Conservation (phyloP, 1,140 invertebrate species). For the Penaeus indicus region DNA sequence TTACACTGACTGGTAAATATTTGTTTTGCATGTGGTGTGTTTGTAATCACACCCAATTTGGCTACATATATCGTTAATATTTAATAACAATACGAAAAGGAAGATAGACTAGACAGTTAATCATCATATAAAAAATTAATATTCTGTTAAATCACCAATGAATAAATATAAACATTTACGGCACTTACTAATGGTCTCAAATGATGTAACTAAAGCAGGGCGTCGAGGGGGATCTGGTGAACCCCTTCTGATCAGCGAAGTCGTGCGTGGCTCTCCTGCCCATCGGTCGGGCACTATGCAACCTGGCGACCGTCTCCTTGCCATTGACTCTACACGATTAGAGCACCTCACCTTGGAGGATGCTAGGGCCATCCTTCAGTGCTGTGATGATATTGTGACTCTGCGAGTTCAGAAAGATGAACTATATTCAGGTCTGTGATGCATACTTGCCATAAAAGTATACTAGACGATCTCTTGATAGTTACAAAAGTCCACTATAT, state of each 20-base stretch:
- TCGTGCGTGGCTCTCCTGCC: conserved; percentile 89
- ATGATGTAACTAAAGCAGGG: conserved; percentile 70
- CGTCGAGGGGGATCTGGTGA: conserved; percentile 69
- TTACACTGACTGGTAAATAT: conserved; percentile 84
- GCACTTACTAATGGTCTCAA: too few species aligned
- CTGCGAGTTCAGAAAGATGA: conserved; percentile 79
- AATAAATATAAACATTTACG: too few species aligned
- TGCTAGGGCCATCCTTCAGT: conserved; percentile 82
- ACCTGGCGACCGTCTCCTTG: conserved; percentile 86
- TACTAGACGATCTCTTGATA: too few species aligned
- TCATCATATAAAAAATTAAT: too few species aligned
- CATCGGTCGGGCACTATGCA: conserved; percentile 89
- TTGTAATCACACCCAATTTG: too few species aligned
- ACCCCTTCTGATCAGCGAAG: conserved; percentile 84
- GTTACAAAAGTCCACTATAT: too few species aligned
- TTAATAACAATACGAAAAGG: too few species aligned
- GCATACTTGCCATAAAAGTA: not conserved
- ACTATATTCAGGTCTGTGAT: conserved; percentile 66
- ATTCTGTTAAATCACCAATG: too few species aligned
- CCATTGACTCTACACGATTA: conserved; percentile 87
- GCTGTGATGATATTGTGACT: conserved; percentile 82
- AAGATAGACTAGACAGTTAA: too few species aligned
- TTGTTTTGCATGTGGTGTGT: conserved; percentile 12
- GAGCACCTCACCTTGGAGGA: conserved; percentile 81
- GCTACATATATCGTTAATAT: too few species aligned